Base-by-base conservation (phyloP, 1,140 invertebrate genomes). In the Spodoptera frugiperda region DNA sequence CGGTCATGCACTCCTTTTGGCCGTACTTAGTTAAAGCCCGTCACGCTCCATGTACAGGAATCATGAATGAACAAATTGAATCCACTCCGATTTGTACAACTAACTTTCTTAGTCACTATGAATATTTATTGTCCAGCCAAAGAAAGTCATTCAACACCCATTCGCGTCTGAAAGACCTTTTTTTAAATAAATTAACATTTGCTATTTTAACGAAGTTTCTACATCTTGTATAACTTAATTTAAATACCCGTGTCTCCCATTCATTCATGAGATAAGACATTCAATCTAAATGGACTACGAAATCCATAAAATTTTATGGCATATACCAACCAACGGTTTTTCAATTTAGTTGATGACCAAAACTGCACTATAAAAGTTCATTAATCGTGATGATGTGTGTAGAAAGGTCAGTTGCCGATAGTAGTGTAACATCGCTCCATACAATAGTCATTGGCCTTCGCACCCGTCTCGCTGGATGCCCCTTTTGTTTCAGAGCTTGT, bases 391-490 rank as follows among this genome's bases (percentile, higher is more conserved):
- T 70, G 76, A 79, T 77, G 76, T 71, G 77, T 81, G 71, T 84
- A 68, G 77, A 84, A 89, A 88, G 90, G 90, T 92, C 91, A 91
- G 81, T 91, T 86, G 83, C 90, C 89, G 81, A 84, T 84, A 83
- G 73, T 82, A 73, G 68, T 77, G 83, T 84, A 77, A 76, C 74
- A 84, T 82, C 70, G 65, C 55, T 49, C 63, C 61, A 61, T 65
- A 86, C 84, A 84, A 82, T 86, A 84, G 87, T 87, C 86, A 91
- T 82, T 86, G 90, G 89, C 91, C 91, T 93, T 93, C 90, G 86
- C 84, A 80, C 82, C 81, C 89, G 89, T 88, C 82, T 78, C 89
- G 89, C 83, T 87, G 53, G 79, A 57, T 90, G 88, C 67, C 61
- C 82, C 89, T 89, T 91, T 93, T 93, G 91, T 93, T 93, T 92